Percentiles rank a stretch among this genome's conserved stretches.
These are phyloP conservation scores for Heptranchias perlo DNA, from an alignment of 2,113 vertebrate genomes.

Conservation along the genomic window DNA sequence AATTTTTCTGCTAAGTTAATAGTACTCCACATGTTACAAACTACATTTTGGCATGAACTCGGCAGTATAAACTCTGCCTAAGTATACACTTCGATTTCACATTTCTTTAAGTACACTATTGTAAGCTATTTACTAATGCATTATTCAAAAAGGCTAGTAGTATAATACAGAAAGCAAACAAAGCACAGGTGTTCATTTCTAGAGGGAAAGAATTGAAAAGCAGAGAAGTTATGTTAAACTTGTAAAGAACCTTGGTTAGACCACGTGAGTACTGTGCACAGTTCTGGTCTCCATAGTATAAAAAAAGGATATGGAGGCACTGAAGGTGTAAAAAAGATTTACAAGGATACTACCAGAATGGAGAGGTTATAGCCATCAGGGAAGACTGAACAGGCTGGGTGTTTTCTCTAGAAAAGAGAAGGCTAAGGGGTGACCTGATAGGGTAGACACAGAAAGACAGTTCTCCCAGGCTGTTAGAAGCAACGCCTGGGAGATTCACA, in stretches of 20 bases:
- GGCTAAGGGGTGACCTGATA: not conserved
- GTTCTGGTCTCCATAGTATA: not conserved
- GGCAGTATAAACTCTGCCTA: not conserved
- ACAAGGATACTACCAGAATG: too few species aligned
- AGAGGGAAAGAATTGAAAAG: not conserved
- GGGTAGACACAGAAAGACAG: too few species aligned
- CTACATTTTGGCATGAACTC: not conserved
- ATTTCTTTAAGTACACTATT: too few species aligned
- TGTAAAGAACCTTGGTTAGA: too few species aligned
- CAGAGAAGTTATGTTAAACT: not conserved
- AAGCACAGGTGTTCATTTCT: not conserved
- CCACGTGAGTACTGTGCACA: too few species aligned
- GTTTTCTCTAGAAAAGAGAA: not conserved
- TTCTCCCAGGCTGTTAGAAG: not conserved
- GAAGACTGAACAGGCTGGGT: too few species aligned
- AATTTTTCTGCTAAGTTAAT: not conserved
- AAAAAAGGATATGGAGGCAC: not conserved
- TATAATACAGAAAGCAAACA: not conserved
- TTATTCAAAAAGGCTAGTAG: not conserved
- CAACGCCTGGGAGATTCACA: not conserved
- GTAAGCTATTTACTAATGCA: not conserved
- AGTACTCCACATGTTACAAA: not conserved
- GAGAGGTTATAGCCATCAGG: too few species aligned
- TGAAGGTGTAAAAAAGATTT: not conserved
- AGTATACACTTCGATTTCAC: not conserved